Evolutionary conservation across 2,797 vertebrate species (phyloP).

Genomic region (Sebastes hubbsi): DNA sequence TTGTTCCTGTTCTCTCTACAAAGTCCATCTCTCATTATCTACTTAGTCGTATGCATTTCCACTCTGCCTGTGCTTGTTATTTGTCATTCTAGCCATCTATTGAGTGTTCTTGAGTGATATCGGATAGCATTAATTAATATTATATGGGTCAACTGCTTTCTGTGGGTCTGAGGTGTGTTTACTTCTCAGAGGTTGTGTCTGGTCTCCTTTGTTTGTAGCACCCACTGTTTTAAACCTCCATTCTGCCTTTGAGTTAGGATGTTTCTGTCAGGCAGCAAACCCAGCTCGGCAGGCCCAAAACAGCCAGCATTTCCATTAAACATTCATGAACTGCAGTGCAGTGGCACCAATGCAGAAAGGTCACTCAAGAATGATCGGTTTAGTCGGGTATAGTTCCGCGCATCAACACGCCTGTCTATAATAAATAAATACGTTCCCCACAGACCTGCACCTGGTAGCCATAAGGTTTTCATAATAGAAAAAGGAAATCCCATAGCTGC

Average conservation of each 20-base stretch:
- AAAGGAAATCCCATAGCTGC: constrained; percentile 40
- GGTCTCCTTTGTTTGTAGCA: constrained; percentile 40
- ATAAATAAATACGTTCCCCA: constrained; percentile 62
- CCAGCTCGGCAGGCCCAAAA: constrained; percentile 67
- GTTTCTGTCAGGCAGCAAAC: constrained; percentile 69
- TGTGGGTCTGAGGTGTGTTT: constrained; percentile 41
- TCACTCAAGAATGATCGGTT: constrained; percentile 73
- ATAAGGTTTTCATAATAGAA: constrained; percentile 35
- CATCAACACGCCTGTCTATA: constrained; percentile 44
- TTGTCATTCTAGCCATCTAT: not conserved
- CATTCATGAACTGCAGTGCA: constrained; percentile 79
- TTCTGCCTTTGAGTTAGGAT: constrained; percentile 63
- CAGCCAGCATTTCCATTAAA: constrained; percentile 73
- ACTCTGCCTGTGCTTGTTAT: not conserved
- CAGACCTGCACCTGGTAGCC: constrained; percentile 44
- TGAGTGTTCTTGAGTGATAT: constrained; percentile 1
- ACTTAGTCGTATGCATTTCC: not conserved
- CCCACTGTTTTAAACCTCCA: constrained; percentile 57
- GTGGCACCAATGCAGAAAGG: constrained; percentile 77
- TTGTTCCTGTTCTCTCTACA: constrained; percentile 8
- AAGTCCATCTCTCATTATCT: not conserved
- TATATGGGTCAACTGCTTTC: constrained; percentile 26
- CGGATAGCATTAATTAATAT: constrained; percentile 8
- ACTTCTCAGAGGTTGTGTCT: constrained; percentile 48
- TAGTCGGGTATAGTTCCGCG: constrained; percentile 39